Percentiles rank a stretch among this genome's conserved stretches.
Conservation (phyloP, 2,797 vertebrate genomes). For the Bovichtus diacanthus region DNA sequence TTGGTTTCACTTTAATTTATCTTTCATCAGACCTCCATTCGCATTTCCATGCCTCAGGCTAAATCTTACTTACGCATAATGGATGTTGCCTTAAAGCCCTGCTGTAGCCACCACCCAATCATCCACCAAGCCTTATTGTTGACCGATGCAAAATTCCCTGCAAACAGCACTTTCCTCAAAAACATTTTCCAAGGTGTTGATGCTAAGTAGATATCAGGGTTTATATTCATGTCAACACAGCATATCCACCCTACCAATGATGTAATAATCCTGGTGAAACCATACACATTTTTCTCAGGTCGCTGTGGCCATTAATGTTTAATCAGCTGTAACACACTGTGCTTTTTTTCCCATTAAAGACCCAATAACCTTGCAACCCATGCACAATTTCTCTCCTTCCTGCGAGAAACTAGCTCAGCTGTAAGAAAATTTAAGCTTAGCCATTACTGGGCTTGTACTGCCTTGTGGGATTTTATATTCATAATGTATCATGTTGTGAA, state of each 20-base stretch:
- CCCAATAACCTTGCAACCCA: constrained; percentile 21
- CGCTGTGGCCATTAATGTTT: constrained; percentile 50
- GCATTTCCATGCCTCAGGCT: constrained; percentile 38
- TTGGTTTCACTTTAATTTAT: constrained; percentile 70
- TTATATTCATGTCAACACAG: constrained; percentile 49
- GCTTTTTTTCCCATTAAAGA: constrained; percentile 45
- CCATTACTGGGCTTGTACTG: neutral
- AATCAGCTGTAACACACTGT: constrained; percentile 22
- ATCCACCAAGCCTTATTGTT: constrained; percentile 6
- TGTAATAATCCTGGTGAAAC: constrained; percentile 37
- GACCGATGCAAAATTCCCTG: constrained; percentile 27
- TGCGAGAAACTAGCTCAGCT: constrained; percentile 12
- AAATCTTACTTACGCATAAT: constrained; percentile 38
- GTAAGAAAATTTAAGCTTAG: neutral
- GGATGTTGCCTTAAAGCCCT: constrained; percentile 28
- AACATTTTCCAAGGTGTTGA: constrained; percentile 38
- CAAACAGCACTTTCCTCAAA: constrained; percentile 55
- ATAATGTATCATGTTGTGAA: constrained; percentile 14
- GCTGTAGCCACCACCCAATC: constrained; percentile 12
- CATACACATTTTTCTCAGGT: constrained; percentile 19
- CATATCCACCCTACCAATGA: constrained; percentile 17
- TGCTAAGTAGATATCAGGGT: constrained; percentile 38
- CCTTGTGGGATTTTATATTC: constrained; percentile 6
- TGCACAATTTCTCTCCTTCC: constrained; percentile 7
- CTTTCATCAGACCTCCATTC: constrained; percentile 53